Conservation (phyloP, 2,888 invertebrate genomes). For the Digitonthophagus gazella region DNA sequence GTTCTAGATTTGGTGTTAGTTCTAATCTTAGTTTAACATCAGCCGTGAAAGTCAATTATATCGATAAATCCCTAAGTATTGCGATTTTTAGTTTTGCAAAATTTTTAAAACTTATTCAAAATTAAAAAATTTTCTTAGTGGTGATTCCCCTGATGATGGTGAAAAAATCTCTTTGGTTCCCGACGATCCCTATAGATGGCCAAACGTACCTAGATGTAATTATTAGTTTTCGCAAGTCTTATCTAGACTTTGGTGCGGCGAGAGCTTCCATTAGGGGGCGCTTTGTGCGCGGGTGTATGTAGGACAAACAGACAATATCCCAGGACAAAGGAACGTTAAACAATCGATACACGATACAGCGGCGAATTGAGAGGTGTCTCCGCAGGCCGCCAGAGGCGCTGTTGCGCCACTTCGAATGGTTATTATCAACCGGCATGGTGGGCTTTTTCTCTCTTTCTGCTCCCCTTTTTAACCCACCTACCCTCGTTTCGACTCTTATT, state of each 20-base stretch:
- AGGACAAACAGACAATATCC: slow-evolving; percentile 13
- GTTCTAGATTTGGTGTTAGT: no score
- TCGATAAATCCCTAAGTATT: no score
- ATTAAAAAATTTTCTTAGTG: background rate
- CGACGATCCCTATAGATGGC: no score
- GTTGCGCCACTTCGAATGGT: background rate
- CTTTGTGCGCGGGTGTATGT: slow-evolving; percentile 4
- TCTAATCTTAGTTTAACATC: no score
- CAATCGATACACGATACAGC: slow-evolving; percentile 13
- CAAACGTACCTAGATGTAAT: background rate
- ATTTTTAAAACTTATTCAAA: no score
- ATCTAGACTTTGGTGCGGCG: background rate
- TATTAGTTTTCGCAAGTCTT: background rate
- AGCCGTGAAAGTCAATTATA: no score
- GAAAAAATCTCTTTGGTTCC: no score
- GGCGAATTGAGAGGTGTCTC: slow-evolving; percentile 10
- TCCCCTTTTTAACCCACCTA: background rate
- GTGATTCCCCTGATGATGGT: no score
- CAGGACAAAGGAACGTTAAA: slow-evolving; percentile 14
- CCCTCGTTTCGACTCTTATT: background rate
- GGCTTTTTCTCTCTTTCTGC: background rate
- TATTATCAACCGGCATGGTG: background rate
- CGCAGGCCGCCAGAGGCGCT: background rate
- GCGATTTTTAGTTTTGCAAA: no score
- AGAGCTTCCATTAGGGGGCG: background rate